Conservation (phyloP, 2,797 vertebrate species). For the Siniperca obscura region DNA sequence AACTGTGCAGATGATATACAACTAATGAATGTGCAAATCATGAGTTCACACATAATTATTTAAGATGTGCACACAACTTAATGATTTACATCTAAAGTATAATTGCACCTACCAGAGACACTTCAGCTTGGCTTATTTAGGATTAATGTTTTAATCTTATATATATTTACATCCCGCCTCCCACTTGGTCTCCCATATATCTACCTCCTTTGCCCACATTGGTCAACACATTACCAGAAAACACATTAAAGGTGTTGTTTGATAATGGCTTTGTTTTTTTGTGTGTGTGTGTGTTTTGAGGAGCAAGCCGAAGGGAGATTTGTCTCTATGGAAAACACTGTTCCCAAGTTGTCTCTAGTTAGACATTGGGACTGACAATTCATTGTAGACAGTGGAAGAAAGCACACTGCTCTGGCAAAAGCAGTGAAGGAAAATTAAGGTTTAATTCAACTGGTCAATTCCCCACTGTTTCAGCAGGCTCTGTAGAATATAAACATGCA, state of each 20-base stretch:
- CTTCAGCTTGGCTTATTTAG: neutral
- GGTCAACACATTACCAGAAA: slow-evolving; percentile 10
- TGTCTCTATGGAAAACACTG: neutral
- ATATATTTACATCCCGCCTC: neutral
- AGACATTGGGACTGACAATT: neutral
- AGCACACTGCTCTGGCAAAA: slow-evolving; percentile 1
- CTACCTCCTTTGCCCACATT: neutral
- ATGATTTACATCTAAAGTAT: neutral
- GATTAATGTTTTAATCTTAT: neutral
- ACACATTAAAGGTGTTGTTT: neutral
- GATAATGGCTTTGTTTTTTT: neutral
- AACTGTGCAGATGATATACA: slow-evolving; percentile 52
- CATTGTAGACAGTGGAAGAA: neutral
- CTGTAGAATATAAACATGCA: neutral
- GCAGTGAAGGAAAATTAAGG: neutral
- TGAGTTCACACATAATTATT: slow-evolving; percentile 13
- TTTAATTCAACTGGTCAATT: neutral
- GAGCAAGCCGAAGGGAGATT: neutral
- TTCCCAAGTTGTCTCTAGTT: neutral
- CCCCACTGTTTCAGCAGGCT: neutral
- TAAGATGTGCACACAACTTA: slow-evolving; percentile 22
- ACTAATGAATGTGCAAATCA: slow-evolving; percentile 23
- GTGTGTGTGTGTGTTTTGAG: neutral
- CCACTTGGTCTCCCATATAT: neutral
- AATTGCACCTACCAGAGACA: slow-evolving; percentile 22